A percentile compares a stretch with the other conserved stretches of the same genome.
These are phyloP conservation scores for Hoplias malabaricus DNA, from an alignment of 2,113 vertebrate genomes.

Conservation along the genomic window DNA sequence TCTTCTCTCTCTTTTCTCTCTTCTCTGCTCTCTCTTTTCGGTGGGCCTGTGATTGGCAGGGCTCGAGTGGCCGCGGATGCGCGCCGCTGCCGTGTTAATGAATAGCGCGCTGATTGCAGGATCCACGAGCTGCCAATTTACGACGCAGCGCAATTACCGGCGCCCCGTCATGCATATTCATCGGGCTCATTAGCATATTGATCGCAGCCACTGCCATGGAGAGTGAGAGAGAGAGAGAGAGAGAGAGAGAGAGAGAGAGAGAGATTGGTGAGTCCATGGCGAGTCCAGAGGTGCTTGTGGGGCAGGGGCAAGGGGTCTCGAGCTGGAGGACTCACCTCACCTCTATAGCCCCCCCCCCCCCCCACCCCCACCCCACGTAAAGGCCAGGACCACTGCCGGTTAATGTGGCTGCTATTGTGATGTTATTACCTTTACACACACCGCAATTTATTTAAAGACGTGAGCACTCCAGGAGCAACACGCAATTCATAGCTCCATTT, in stretches of 20 bases:
- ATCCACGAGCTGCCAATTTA: conserved; percentile 99
- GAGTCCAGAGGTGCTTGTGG: conserved; percentile 58
- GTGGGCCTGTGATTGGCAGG: conserved; percentile 93
- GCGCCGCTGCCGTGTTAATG: conserved; percentile 99
- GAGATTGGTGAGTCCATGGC: too few species aligned
- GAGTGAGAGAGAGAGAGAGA: conserved; percentile 86
- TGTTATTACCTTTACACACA: neutral
- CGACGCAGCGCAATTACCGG: conserved; percentile 99
- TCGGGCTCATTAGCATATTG: conserved; percentile 94
- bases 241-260: too few species aligned
- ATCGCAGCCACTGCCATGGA: conserved; percentile 87
- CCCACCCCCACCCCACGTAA: too few species aligned
- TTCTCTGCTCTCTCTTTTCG: conserved; percentile 74
- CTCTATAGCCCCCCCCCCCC: neutral
- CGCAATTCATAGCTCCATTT: neutral
- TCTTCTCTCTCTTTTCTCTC: conserved; percentile 58
- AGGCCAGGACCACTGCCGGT: neutral
- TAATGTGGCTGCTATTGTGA: neutral
- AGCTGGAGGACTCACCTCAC: conserved; percentile 10
- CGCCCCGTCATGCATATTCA: conserved; percentile 98
- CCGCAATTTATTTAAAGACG: conserved; percentile 2
- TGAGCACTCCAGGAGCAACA: neutral
- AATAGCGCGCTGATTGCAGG: conserved; percentile 99
- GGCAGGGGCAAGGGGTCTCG: conserved; percentile 51
- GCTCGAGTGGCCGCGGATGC: conserved; percentile 94